Evolutionary conservation across 2,113 vertebrate genomes (phyloP).

Genomic region (Toxostoma redivivum): DNA sequence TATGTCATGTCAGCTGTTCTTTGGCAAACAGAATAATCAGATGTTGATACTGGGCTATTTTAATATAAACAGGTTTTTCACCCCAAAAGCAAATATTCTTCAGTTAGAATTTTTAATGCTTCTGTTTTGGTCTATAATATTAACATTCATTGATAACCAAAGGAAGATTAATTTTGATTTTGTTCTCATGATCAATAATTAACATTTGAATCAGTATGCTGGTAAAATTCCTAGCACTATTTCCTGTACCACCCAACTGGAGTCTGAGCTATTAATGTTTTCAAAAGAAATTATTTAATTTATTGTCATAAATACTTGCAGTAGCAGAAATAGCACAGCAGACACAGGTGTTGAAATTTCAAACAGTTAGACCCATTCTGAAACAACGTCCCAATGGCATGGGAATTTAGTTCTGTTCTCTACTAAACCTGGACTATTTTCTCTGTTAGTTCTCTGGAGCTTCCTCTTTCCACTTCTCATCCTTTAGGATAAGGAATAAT

Average conservation of each 20-base stretch:
- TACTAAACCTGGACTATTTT: neutral
- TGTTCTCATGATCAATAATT: neutral
- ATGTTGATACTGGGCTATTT: neutral
- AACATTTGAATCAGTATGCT: neutral
- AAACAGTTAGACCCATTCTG: neutral
- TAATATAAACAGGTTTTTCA: neutral
- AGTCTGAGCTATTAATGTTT: neutral
- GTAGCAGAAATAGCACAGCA: neutral
- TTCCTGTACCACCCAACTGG: neutral
- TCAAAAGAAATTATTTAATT: neutral
- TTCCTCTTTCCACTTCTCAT: neutral
- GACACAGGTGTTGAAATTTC: neutral
- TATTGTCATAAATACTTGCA: neutral
- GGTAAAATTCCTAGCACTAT: neutral
- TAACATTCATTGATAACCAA: neutral
- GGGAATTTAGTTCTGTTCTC: neutral
- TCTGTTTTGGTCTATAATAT: neutral
- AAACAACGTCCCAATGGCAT: neutral
- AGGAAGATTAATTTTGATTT: neutral
- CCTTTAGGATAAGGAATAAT: neutral
- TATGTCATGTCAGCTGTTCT: neutral
- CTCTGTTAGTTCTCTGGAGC: neutral
- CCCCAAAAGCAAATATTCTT: neutral
- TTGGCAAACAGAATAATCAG: neutral
- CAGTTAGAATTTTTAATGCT: neutral